Evolutionary conservation across 92 coral and sea anemone species (phyloP), one percentile per base, ranked within the genome.

Genomic region (Porites rus): DNA sequence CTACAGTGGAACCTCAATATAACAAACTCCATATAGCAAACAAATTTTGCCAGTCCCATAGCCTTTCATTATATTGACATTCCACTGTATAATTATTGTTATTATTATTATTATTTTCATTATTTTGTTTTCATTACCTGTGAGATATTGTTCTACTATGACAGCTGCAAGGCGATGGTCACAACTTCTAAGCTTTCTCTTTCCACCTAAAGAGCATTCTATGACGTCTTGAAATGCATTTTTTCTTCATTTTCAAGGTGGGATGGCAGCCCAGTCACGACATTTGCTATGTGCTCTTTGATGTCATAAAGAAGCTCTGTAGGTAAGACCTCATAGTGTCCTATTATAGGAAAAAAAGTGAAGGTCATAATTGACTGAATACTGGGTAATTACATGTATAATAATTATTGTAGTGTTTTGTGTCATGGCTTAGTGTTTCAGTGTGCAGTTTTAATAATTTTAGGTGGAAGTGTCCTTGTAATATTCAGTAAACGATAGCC

Each of bases 251-350:
- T 65, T 7, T 76, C 63, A 50, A 91, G 77, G 79, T 91, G 91
- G n/a, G 31, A 13, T 12, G 87, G 94, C 58, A 87, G 58, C 75
- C 87, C 89, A 21, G 60, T 60, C 54, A 82, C 54, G 53, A 91
- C 70, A 73, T 91, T 91, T 61, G 84, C 89, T n/a, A 77, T 91
- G 82, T 91, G 90, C 52, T 90, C 76, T 20, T 83, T 90, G 75
- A 90, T 80, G 80, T 87, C 94, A 63, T 88, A 93, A 13, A 86
- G 87, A 8, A 91, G 93, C 78, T 89, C 93, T 59, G 74, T 68
- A 1, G 91, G 89, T 18, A 92, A 77, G 24, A 90, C 76, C 78
- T 92, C 95, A 87, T 92, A 92, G 11, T 74, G 61, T 70, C 53
- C 74, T 70, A 19, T 70, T 70, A 14, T 28, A 70, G 38, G 17